These are phyloP conservation scores for Orientallactaga bullata DNA, from an alignment of 2,113 vertebrate species.

Conservation along the genomic window DNA sequence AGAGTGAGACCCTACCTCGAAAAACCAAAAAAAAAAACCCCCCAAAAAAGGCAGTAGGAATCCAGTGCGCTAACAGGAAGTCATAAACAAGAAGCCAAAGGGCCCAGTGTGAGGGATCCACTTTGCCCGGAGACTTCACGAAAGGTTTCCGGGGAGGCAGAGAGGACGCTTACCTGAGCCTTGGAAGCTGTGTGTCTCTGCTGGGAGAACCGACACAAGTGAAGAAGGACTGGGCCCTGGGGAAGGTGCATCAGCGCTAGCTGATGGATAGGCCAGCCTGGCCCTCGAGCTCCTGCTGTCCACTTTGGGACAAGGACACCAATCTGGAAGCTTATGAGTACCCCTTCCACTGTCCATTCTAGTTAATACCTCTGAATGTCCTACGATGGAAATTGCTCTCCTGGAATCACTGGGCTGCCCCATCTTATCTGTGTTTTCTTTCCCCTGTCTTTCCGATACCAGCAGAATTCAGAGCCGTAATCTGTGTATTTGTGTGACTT, in stretches of 20 bases:
- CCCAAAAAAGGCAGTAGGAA: conserved; percentile 26
- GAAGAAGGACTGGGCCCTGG: neutral
- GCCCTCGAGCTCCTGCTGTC: neutral
- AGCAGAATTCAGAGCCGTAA: neutral
- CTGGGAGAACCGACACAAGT: neutral
- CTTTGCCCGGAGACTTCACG: neutral
- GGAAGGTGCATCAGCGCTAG: neutral
- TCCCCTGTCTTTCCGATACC: neutral
- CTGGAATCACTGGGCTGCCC: neutral
- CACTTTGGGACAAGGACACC: too few relatives aligned
- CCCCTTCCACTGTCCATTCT: neutral
- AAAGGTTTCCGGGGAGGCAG: neutral
- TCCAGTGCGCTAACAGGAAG: neutral
- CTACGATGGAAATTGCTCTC: neutral
- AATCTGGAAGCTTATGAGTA: neutral
- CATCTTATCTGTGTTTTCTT: neutral
- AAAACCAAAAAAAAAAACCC: too few relatives aligned
- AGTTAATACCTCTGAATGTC: neutral
- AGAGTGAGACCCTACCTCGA: too few relatives aligned
- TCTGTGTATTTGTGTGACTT: neutral
- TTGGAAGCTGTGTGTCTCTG: neutral
- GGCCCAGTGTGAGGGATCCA: neutral
- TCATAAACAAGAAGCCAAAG: neutral
- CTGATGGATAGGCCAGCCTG: neutral
- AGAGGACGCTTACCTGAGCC: neutral